phyloP scores from a whole-genome alignment of 1,140 invertebrate genomes.

The Bacillus rossius region DNA sequence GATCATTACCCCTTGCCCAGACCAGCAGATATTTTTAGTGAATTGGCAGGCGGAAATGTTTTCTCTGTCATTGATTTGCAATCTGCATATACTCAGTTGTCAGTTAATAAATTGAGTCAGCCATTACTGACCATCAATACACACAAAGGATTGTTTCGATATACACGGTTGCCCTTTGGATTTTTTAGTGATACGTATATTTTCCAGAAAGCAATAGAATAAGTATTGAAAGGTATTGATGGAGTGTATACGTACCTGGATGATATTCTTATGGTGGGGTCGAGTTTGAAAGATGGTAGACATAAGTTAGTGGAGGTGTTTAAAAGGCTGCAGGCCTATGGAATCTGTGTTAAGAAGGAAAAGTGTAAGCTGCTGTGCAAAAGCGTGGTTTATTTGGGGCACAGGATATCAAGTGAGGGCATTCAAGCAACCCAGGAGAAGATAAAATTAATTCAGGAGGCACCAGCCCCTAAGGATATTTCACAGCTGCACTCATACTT shows the following conservation, averaged over 20 bases:
- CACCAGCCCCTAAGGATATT: too few species aligned
- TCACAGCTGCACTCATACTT: too few species aligned
- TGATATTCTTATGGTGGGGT: background rate
- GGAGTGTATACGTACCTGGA: background rate
- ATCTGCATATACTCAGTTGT: background rate
- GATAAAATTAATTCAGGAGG: too few species aligned
- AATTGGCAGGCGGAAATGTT: background rate
- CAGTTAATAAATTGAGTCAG: background rate
- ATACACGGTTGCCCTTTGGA: background rate
- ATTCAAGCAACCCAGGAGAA: too few species aligned
- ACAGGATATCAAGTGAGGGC: too few species aligned
- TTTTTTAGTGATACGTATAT: background rate
- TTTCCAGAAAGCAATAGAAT: background rate
- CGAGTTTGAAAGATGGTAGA: background rate
- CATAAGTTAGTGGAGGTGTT: background rate
- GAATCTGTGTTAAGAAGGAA: too few species aligned
- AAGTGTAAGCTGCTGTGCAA: too few species aligned
- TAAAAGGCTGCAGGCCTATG: background rate
- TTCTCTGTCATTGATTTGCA: background rate
- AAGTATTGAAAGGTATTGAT: background rate
- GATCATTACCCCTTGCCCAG: too few species aligned
- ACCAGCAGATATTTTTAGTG: too few species aligned
- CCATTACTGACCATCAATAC: background rate
- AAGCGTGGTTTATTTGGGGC: too few species aligned
- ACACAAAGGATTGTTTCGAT: background rate